Evolutionary conservation across 1,140 invertebrate genomes (phyloP), one percentile per base, ranked within the genome.

Genomic region (Anastrepha obliqua): DNA sequence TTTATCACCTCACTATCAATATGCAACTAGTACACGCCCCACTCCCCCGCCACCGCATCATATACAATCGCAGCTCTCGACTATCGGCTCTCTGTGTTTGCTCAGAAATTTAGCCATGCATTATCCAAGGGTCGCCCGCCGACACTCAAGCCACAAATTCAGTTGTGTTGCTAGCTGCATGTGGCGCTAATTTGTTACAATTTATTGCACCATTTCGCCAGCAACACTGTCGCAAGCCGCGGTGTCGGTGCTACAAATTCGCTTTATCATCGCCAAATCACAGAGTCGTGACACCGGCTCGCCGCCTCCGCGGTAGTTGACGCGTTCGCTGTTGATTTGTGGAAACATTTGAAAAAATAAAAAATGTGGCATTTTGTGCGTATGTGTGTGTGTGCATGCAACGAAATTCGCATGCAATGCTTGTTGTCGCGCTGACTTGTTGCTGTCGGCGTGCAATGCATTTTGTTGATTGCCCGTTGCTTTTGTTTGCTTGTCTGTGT

Each of bases 171-270:
- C 64, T 47, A 17, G 59, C 60, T 85, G 89, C 90, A 92, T 92
- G 91, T 90, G 90, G 90, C 89, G 91, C 91, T 92, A 92, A 92
- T 92, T 92, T 92, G 90, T 90, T 87, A 91, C 91, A 91, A 92
- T 91, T 92, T 91, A 91, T 91, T 81, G 29, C 86, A 67, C 55
- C 29, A 67, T 70, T 58, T 67, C 60, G n/a, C n/a, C 62, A 87
- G 44, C 62, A 86, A 29, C 65, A 17, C 8, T 29, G n/a, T 55
- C 44, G 60, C 4, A 4, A 47, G 70, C 42, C 42, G 15, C 58
- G 60, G 86, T 67, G 86, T 9, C 17, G n/a, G 17, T 29, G 20
- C 44, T 3, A 20, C 44, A 64, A 87, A 51, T 87, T 70, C n/a
- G 44, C n/a, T 70, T 29, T 70, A 67, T 58, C 47, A 81, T 81